Percentiles rank a stretch among this genome's conserved stretches.
Conservation (phyloP, 2,797 vertebrate species). For the Vireo griseus region DNA sequence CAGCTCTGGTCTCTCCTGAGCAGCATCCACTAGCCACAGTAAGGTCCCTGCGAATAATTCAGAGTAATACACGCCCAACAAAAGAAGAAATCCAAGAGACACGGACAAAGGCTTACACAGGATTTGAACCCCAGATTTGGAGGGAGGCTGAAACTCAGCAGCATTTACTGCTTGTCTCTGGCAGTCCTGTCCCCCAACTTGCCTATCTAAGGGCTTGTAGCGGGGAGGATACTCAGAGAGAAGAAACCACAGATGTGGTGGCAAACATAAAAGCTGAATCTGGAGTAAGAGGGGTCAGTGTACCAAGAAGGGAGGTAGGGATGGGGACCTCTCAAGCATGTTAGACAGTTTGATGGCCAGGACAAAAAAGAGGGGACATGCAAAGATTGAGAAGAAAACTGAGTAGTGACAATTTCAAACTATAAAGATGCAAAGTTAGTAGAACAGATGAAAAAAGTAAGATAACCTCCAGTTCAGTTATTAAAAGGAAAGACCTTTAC, state of each 20-base stretch:
- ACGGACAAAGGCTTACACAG: background rate
- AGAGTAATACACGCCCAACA: accelerated
- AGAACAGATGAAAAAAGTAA: background rate
- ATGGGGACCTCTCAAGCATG: background rate
- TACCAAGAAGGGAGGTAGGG: background rate
- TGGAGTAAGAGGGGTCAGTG: background rate
- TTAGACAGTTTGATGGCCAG: background rate
- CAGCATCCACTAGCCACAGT: background rate
- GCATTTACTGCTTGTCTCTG: background rate
- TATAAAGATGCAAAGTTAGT: background rate
- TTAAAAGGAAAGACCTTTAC: background rate
- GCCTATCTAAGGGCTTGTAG: background rate
- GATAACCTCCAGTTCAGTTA: background rate
- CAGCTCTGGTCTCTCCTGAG: constrained; percentile 4
- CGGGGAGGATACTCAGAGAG: accelerated
- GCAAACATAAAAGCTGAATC: background rate
- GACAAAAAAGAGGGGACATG: background rate
- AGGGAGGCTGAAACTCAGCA: background rate
- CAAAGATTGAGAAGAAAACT: background rate
- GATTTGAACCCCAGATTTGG: background rate
- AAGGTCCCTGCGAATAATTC: background rate
- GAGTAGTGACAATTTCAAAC: background rate
- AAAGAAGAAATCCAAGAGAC: background rate
- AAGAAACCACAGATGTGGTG: accelerated
- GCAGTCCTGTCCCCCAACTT: background rate